These are phyloP conservation scores for Patella caerulea DNA, from an alignment of 2,888 invertebrate genomes.

Conservation along the genomic window DNA sequence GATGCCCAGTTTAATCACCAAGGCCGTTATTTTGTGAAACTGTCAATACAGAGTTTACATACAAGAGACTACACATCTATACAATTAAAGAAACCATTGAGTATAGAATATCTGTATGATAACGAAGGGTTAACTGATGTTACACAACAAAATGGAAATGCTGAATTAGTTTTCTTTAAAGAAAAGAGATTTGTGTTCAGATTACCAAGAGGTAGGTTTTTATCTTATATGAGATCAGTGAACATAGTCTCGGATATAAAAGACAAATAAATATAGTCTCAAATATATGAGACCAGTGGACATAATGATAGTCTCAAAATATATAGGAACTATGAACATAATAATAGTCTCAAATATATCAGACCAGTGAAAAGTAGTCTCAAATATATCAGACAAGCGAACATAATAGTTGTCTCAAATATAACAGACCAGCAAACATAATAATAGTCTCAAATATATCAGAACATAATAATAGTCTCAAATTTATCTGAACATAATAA, in stretches of 20 bases:
- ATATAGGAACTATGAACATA: too few relatives aligned
- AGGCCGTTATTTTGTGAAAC: slow-evolving; percentile 56
- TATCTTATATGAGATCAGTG: not conserved
- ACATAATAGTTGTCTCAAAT: too few relatives aligned
- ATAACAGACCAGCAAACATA: too few relatives aligned
- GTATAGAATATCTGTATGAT: slow-evolving; percentile 36
- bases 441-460: too few relatives aligned
- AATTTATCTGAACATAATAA: too few relatives aligned
- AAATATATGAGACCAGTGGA: not conserved
- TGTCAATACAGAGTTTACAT: slow-evolving; percentile 53
- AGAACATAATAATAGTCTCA: too few relatives aligned
- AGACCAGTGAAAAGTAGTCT: too few relatives aligned
- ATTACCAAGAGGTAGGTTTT: slow-evolving; percentile 57
- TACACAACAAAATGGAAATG: slow-evolving; percentile 48
- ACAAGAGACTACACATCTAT: slow-evolving; percentile 53
- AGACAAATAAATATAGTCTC: not conserved
- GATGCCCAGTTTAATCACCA: slow-evolving; percentile 61
- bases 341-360: too few relatives aligned
- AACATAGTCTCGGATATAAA: not conserved
- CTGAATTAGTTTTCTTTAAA: slow-evolving; percentile 50
- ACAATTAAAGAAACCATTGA: slow-evolving; percentile 37
- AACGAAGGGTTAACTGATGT: slow-evolving; percentile 55
- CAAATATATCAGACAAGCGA: too few relatives aligned
- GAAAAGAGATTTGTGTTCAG: slow-evolving; percentile 58
- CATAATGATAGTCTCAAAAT: too few relatives aligned